phyloP scores from a whole-genome alignment of 1,140 invertebrate genomes.

The Macrosteles quadrilineatus region DNA sequence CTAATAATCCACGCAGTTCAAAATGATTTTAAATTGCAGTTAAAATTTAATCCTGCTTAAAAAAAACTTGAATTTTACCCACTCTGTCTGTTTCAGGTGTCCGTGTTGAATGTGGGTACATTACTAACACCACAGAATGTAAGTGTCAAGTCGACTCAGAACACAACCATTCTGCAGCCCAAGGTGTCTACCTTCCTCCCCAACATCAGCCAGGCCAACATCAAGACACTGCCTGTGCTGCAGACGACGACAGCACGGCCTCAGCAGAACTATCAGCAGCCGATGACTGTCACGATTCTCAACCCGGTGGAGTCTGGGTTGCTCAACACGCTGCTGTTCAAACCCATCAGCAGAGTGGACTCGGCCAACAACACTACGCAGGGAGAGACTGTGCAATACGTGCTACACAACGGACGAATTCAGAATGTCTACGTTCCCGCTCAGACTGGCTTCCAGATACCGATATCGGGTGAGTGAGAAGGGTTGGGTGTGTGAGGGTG shows the following conservation, averaged over 20 bases:
- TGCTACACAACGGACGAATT: slow-evolving; percentile 43
- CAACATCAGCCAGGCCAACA: slow-evolving; percentile 10
- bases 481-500: not conserved
- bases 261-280: slow-evolving; percentile 30
- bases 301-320: slow-evolving; percentile 33
- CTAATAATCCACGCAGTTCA: too few relatives aligned
- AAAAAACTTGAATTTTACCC: too few relatives aligned
- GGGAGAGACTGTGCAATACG: slow-evolving; percentile 39
- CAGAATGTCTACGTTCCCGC: slow-evolving; percentile 48
- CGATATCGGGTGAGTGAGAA: slow-evolving; percentile 50
- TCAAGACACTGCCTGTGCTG: slow-evolving; percentile 30
- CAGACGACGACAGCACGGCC: slow-evolving; percentile 9
- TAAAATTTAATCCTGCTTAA: too few relatives aligned
- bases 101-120: too few relatives aligned
- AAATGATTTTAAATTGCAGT: too few relatives aligned
- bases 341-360: slow-evolving; percentile 43
- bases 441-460: slow-evolving; percentile 50
- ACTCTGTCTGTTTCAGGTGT: too few relatives aligned
- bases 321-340: slow-evolving; percentile 31
- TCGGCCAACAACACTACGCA: slow-evolving; percentile 42
- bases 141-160: not conserved
- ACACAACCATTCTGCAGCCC: slow-evolving; percentile 32
- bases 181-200: slow-evolving; percentile 22
- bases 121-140: not conserved
- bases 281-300: slow-evolving; percentile 39